Conservation (phyloP, 2,113 vertebrate genomes). For the Psittacara wagleri region DNA sequence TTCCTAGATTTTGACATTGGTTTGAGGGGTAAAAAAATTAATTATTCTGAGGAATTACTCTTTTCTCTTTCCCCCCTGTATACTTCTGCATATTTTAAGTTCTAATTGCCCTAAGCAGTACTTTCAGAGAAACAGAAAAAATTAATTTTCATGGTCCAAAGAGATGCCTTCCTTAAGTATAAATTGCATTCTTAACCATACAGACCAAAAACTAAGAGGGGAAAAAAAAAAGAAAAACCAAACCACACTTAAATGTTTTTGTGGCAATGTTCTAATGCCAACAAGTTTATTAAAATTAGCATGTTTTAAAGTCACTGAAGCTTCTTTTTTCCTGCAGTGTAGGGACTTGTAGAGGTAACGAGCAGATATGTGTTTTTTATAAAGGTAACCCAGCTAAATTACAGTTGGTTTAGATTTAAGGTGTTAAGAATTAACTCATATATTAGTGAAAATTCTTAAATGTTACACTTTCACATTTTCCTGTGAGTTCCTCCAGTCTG, state of each 20-base stretch:
- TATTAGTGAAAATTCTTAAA: not conserved
- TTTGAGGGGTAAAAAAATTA: not conserved
- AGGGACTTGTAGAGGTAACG: not conserved
- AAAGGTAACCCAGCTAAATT: not conserved
- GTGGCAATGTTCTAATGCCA: not conserved
- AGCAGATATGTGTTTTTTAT: not conserved
- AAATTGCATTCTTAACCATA: not conserved
- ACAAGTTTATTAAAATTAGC: not conserved
- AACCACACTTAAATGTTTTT: not conserved
- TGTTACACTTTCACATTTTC: not conserved
- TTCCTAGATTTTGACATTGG: not conserved
- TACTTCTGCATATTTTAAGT: not conserved
- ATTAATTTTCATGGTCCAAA: not conserved
- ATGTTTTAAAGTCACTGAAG: not conserved
- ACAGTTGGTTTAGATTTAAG: not conserved
- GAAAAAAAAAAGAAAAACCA: not conserved
- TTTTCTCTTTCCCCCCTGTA: not conserved
- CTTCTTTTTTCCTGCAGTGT: not conserved
- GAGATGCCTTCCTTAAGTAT: not conserved
- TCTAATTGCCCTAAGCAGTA: not conserved
- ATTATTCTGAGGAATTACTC: not conserved
- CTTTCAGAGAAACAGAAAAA: not conserved
- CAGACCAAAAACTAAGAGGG: not conserved
- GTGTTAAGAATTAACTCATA: not conserved
- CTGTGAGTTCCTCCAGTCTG: not conserved